Conservation (phyloP, 2,888 invertebrate genomes). For the Drosophila falleni region DNA sequence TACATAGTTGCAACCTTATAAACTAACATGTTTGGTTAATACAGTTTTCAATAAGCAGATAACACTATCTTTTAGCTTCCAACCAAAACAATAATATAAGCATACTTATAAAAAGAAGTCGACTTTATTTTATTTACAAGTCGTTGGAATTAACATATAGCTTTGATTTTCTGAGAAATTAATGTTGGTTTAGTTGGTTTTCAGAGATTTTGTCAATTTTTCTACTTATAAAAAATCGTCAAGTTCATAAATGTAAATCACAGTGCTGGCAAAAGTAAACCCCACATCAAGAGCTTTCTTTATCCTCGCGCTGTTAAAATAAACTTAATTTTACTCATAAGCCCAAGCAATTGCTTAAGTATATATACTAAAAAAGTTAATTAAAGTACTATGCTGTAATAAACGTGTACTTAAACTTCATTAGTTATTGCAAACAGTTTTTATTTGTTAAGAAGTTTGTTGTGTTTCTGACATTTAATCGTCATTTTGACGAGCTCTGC, state of each 20-base stretch:
- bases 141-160: too few species aligned
- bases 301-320: neutral
- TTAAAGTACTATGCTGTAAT: conserved; percentile 1
- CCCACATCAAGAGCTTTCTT: neutral
- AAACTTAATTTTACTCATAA: conserved; percentile 10
- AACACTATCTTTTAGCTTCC: too few species aligned
- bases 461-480: conserved; percentile 56
- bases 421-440: neutral
- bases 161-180: neutral
- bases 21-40: neutral
- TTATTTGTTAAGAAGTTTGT: neutral
- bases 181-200: neutral
- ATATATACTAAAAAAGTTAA: neutral
- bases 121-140: too few species aligned
- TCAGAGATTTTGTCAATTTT: neutral
- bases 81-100: too few species aligned
- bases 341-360: neutral
- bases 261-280: neutral
- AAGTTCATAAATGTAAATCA: neutral
- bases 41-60: neutral
- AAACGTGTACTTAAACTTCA: conserved; percentile 16
- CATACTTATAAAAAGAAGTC: too few species aligned
- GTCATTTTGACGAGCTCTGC: conserved; percentile 47
- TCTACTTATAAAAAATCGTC: neutral
- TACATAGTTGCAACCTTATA: neutral